These are phyloP conservation scores for Crotalus adamanteus DNA, from an alignment of 2,797 vertebrate species.

Conservation along the genomic window DNA sequence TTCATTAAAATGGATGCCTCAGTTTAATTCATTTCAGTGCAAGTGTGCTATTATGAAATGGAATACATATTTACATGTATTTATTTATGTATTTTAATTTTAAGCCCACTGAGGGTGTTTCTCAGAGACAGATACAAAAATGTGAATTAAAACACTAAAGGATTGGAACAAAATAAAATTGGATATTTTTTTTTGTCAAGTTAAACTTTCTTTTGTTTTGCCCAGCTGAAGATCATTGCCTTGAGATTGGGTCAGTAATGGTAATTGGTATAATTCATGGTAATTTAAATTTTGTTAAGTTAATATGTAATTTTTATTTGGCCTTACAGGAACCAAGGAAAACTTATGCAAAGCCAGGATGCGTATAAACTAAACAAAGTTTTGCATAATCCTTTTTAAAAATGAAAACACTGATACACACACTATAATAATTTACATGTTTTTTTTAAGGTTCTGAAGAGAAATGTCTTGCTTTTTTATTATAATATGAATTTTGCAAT, in stretches of 20 bases:
- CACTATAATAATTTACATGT: neutral
- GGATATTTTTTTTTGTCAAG: constrained; percentile 14
- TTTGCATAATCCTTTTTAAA: constrained; percentile 38
- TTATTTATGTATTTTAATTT: constrained; percentile 32
- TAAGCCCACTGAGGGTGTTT: constrained; percentile 34
- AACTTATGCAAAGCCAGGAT: neutral
- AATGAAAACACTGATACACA: constrained; percentile 14
- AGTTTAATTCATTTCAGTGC: constrained; percentile 49
- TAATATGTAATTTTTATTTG: constrained; percentile 32
- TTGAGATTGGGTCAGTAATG: constrained; percentile 15
- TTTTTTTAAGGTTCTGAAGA: neutral
- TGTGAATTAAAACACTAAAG: constrained; percentile 23
- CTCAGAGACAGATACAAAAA: constrained; percentile 41
- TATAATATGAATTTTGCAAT: neutral
- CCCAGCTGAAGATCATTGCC: neutral
- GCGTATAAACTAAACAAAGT: constrained; percentile 34
- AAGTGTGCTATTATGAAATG: constrained; percentile 50
- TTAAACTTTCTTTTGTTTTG: constrained; percentile 32
- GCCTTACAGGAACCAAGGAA: constrained; percentile 18
- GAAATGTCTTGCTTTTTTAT: neutral
- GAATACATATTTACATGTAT: constrained; percentile 22
- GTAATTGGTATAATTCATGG: constrained; percentile 28
- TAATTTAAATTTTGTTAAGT: constrained; percentile 49
- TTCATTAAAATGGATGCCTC: constrained; percentile 60
- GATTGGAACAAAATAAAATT: neutral